Evolutionary conservation across 23 tunicate genomes (phyloP).

Genomic region (Phallusia fumigata): DNA sequence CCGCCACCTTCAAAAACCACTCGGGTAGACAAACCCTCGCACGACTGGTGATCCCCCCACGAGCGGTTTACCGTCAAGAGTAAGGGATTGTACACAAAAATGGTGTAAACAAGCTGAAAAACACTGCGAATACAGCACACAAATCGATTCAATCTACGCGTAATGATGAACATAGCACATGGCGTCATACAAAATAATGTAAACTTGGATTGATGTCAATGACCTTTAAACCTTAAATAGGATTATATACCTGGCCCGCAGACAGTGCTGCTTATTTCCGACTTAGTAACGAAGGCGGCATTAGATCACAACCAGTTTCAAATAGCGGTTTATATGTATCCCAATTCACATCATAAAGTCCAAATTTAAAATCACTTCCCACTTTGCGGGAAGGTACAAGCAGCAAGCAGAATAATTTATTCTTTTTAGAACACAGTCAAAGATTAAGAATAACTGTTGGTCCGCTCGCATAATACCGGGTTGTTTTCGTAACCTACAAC

Average conservation of each 20-base stretch:
- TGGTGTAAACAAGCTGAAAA: too few relatives aligned
- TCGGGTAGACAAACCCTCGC: conserved; percentile 51
- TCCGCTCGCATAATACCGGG: conserved; percentile 52
- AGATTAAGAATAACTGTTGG: too few relatives aligned
- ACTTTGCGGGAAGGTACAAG: conserved; percentile 29
- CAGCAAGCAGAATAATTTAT: neutral
- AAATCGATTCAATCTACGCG: too few relatives aligned
- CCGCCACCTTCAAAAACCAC: conserved; percentile 87
- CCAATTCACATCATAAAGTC: conserved; percentile 83
- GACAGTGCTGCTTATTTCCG: conserved; percentile 75
- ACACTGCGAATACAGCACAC: too few relatives aligned
- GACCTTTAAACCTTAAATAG: too few relatives aligned
- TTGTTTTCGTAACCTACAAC: conserved; percentile 81
- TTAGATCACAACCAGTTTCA: conserved; percentile 48
- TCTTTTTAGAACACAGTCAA: too few relatives aligned
- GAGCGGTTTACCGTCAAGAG: conserved; percentile 58
- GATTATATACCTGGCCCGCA: conserved; percentile 78
- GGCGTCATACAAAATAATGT: too few relatives aligned
- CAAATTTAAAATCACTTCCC: conserved; percentile 68
- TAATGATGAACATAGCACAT: too few relatives aligned
- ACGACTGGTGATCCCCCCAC: conserved; percentile 69
- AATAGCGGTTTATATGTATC: conserved; percentile 80
- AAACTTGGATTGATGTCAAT: too few relatives aligned
- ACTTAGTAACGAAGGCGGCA: conserved; percentile 47
- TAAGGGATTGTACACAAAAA: conserved; percentile 78